Evolutionary conservation across 1,140 invertebrate species (phyloP).

Genomic region (Drosophila ercepeae): DNA sequence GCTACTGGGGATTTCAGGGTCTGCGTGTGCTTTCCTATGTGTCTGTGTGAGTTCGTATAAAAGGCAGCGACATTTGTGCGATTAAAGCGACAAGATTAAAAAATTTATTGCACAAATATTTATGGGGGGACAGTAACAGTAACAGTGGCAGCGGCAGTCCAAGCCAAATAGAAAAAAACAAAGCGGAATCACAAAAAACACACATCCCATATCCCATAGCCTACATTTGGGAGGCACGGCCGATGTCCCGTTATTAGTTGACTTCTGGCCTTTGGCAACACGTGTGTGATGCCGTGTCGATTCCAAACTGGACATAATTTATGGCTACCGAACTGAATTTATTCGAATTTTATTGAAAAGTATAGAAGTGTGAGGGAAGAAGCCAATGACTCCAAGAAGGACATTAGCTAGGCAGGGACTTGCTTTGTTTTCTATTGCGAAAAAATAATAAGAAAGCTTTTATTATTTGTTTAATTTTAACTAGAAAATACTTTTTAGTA

Average conservation of each 20-base stretch:
- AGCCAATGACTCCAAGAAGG: conserved; percentile 6
- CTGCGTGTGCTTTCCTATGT: conserved; percentile 13
- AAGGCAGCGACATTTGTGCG: conserved; percentile 83
- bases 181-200: conserved; percentile 17
- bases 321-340: conserved; percentile 69
- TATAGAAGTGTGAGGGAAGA: conserved; percentile 9
- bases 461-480: background rate
- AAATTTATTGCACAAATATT: conserved; percentile 84
- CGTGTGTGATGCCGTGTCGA: conserved; percentile 36
- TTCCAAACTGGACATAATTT: conserved; percentile 71
- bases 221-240: conserved; percentile 63
- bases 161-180: conserved; percentile 22
- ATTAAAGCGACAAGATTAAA: conserved; percentile 84
- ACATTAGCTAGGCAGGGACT: conserved; percentile 46
- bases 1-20: background rate
- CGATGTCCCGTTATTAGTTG: conserved; percentile 74
- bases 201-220: conserved; percentile 52
- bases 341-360: conserved; percentile 58
- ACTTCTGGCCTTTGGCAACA: conserved; percentile 41
- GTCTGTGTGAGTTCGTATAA: conserved; percentile 47
- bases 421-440: background rate
- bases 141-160: conserved; percentile 28
- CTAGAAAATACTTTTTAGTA: no score
- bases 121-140: conserved; percentile 69
- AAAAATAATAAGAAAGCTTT: background rate